Evolutionary conservation across 2,113 vertebrate genomes (phyloP), one percentile per base, ranked within the genome.

Genomic region (Bubo blakistoni): DNA sequence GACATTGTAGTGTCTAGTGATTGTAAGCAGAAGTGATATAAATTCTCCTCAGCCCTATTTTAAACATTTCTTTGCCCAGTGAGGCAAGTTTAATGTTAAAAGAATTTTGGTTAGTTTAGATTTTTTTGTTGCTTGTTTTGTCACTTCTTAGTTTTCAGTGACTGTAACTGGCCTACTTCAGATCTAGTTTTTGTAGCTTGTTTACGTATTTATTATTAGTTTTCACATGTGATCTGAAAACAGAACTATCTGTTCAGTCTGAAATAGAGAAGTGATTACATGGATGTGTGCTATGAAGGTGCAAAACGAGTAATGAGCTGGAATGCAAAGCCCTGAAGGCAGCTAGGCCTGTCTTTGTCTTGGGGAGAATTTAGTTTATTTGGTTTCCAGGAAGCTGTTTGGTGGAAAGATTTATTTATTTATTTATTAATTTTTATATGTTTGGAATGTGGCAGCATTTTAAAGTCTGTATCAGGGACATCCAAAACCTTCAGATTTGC

Each of bases 1-100:
- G 55, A n/a, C 8, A 12, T 20, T 0, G 0, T 42, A 52, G 13
- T 32, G 11, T 80, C 24, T 49, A 70, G 38, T 1, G 0, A 61
- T 4, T 20, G 11, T 58, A 55, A 63, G n/a, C 29, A 59, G 26
- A 86, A 78, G 16, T 62, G 16, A 47, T 42, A 25, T 3, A 59
- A 69, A 73, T 55, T 77, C 14, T 73, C 22, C 17, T 71, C 40
- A 70, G 29, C 38, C 18, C 6, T 38, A 36, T 70, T 95, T 93
- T 49, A 66, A 92, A 61, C 25, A 34, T 57, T 70, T 71, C 0
- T 88, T 74, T 90, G 27, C 12, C 13, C 1, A 1, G 24, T 8
- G 17, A 81, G 27, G 5, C 7, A 77, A 86, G 46, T 27, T 27
- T 88, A 74, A 59, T 26, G 52, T 71, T 90, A 62, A 86, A 96